A percentile compares a stretch with the other conserved stretches of the same genome.
phyloP scores from a whole-genome alignment of 2,797 vertebrate genomes.

The Anguilla marmorata region DNA sequence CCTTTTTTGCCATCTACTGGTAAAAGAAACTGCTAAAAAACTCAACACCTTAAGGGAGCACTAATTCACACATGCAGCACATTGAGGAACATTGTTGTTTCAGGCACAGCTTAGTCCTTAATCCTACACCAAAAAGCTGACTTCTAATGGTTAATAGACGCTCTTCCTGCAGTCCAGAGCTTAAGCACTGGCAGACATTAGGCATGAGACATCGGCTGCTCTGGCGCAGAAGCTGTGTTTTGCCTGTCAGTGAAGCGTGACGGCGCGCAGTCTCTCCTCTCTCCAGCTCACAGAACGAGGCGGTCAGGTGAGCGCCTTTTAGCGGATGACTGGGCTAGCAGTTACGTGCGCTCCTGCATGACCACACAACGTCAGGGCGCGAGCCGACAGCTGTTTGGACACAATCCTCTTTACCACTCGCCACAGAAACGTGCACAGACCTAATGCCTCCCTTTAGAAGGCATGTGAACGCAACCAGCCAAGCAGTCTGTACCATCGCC shows the following conservation, averaged over 20 bases:
- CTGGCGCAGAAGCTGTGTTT: conserved; percentile 18
- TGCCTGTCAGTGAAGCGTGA: conserved; percentile 24
- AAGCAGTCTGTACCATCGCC: neutral
- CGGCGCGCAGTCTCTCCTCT: conserved; percentile 21
- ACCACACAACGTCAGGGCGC: neutral
- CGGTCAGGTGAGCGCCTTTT: neutral
- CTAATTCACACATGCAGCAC: neutral
- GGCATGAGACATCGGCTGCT: neutral
- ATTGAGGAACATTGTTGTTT: neutral
- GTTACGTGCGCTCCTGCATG: neutral
- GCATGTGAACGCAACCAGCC: neutral
- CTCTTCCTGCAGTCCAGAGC: neutral
- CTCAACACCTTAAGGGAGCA: neutral
- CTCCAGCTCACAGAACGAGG: neutral
- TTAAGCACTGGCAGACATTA: neutral
- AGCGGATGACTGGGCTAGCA: neutral
- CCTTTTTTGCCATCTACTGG: neutral
- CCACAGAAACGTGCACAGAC: neutral
- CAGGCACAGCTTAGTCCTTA: neutral
- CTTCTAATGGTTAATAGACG: neutral
- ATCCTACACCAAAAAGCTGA: neutral
- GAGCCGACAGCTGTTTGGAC: neutral
- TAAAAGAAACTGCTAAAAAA: neutral
- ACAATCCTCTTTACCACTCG: neutral
- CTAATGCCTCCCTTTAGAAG: neutral